Evolutionary conservation across 2,888 invertebrate species (phyloP), one percentile per base, ranked within the genome.

Genomic region (Rhopalosiphum nymphaeae): DNA sequence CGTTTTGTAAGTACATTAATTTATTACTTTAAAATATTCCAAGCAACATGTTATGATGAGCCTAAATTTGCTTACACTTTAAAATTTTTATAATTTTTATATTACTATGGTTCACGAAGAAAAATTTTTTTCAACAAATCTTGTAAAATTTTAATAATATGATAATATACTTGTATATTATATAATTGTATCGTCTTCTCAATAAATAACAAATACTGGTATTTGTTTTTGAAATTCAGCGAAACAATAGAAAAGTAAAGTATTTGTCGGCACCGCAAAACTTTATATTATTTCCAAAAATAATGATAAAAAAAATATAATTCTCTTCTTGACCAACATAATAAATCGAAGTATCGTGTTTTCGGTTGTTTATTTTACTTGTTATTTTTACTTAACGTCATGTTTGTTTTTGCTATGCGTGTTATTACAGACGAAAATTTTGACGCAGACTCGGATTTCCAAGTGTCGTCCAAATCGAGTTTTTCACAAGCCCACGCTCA

Each of bases 401-500:
- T 78, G 92, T 57, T 86, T 49, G 57, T 90, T 85, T 89, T 89
- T 46, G 49, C 26, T 44, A n/a, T 11, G 9, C 36, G 21, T 36
- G n/a, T 36, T 78, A 5, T 78, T 84, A 49, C 11, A 89, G 89
- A 56, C 5, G 84, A 90, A 10, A 93, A 57, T 36, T 90, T 93
- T 21, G 90, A 93, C 36, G 36, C 90, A 49, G 93, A 93, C 85
- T 90, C 90, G 42, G 89, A 90, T 90, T 93, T 90, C 90, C 84
- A 57, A 49, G 90, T n/a, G 53, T 61, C 85, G 44, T 56, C 89
- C 16, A 90, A 90, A n/a, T 90, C 93, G 84, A 93, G 93, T 86
- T 93, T 93, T 61, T 93, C 93, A 16, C 90, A 89, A 36, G 93
- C 93, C 49, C 84, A 46, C 85, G 93, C 93, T 16, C 93, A 93